phyloP scores from a whole-genome alignment of 2,113 vertebrate genomes.

The Nannospalax galili region DNA sequence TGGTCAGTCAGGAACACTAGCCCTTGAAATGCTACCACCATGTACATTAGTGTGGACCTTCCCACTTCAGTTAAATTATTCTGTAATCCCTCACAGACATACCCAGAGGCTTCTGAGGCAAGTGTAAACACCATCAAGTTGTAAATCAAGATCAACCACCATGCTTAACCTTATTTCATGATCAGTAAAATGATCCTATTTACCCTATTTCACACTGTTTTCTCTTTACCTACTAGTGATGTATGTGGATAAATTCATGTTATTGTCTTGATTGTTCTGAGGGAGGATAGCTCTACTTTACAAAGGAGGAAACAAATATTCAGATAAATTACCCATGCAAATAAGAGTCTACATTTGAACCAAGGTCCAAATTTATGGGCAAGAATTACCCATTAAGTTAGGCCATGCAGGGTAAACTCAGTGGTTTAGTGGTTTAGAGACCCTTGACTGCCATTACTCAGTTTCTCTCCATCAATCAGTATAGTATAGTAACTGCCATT shows the following conservation, averaged over 20 bases:
- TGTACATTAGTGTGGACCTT: not conserved
- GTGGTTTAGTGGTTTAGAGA: not conserved
- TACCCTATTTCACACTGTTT: constrained; percentile 9
- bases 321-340: not conserved
- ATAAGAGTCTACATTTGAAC: not conserved
- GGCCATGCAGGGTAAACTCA: not conserved
- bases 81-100: not conserved
- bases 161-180: not conserved
- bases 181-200: not conserved
- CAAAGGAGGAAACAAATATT: not conserved
- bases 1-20: not conserved
- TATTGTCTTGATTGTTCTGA: not conserved
- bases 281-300: constrained; percentile 1
- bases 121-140: not conserved
- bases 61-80: not conserved
- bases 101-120: not conserved
- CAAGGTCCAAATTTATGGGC: not conserved
- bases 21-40: not conserved
- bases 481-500: not conserved
- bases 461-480: not conserved
- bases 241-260: not conserved
- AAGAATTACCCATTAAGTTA: not conserved
- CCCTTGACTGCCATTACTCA: not conserved
- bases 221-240: not conserved
- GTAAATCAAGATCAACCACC: not conserved